Evolutionary conservation across 1,140 invertebrate species (phyloP).

Genomic region (Drosophila tropicalis): DNA sequence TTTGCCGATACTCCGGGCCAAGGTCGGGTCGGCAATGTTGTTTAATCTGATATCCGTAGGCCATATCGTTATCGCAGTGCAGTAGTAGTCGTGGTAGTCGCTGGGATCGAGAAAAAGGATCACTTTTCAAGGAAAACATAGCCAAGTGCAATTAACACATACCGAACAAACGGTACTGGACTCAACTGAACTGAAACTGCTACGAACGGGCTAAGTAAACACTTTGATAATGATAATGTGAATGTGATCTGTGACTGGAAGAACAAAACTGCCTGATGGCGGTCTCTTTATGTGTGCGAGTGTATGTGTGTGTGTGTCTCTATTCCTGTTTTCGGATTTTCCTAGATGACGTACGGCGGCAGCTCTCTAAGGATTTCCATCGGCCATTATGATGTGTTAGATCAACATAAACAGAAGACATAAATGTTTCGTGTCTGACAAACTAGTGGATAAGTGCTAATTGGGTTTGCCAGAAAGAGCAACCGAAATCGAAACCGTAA

Average conservation of each 20-base stretch:
- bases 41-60: conserved; percentile 62
- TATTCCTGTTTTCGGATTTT: conserved; percentile 35
- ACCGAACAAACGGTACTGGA: conserved; percentile 41
- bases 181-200: conserved; percentile 13
- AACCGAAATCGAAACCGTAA: conserved; percentile 28
- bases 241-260: conserved; percentile 41
- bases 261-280: conserved; percentile 23
- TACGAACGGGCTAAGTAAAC: conserved; percentile 47
- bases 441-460: conserved; percentile 73
- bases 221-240: conserved; percentile 75
- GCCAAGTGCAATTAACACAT: conserved; percentile 80
- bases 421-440: conserved; percentile 53
- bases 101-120: conserved; percentile 54
- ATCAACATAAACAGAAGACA: conserved; percentile 53
- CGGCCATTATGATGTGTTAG: conserved; percentile 41
- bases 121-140: conserved; percentile 78
- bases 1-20: conserved; percentile 25
- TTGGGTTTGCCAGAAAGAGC: conserved; percentile 58
- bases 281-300: conserved; percentile 45
- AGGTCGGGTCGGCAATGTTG: conserved; percentile 62
- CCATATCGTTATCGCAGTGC: conserved; percentile 58
- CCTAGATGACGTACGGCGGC: conserved; percentile 51
- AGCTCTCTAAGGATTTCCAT: conserved; percentile 36
- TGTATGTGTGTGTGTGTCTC: conserved; percentile 9
- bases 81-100: conserved; percentile 21